Evolutionary conservation across 2,113 vertebrate species (phyloP), one percentile per base, ranked within the genome.

Genomic region (Halcyon malimbica): DNA sequence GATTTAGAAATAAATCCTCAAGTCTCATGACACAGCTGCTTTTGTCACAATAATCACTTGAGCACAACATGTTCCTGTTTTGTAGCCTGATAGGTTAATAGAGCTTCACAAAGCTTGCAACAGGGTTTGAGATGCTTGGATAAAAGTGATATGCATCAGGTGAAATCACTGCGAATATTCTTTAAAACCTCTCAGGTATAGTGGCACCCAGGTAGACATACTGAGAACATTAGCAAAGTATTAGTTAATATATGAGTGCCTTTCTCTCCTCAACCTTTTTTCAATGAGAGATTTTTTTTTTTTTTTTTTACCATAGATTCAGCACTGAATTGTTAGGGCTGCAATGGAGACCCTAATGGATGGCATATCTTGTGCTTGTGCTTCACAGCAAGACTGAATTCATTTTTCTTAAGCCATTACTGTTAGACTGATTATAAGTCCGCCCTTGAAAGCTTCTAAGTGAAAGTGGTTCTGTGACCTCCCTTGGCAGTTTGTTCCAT

Each of bases 391-490:
- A 96, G 91, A 87, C 41, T 91, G 90, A 95, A 97, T 93, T 97
- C 70, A 97, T 96, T 96, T 97, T 94, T 93, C 74, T 92, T 93
- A 83, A 96, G 83, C 83, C 81, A 96, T 97, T 96, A 94, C 56
- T 80, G 79, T 64, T 74, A 92, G 74, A 93, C 80, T 96, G 93
- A 97, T 95, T 96, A 79, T 82, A 86, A 85, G 57, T 95, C 90
- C 10, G 90, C 67, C 97, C 97, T 97, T 97, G 94, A 96, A 96
- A 93, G 68, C 81, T 80, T 80, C 71, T 91, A 69, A 93, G 81
- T 74, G 56, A 91, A 97, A 97, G 64, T 59, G 50, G 60, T 95
- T 94, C 71, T 94, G 51, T 94, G 95, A 94, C 95, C 94, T 97
- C 86, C 91, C 86, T 94, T 90, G 81, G 86, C 88, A 96, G 96